A percentile compares a stretch with the other conserved stretches of the same genome.
phyloP scores from a whole-genome alignment of 2,113 vertebrate species.

The Poeciliopsis occidentalis region DNA sequence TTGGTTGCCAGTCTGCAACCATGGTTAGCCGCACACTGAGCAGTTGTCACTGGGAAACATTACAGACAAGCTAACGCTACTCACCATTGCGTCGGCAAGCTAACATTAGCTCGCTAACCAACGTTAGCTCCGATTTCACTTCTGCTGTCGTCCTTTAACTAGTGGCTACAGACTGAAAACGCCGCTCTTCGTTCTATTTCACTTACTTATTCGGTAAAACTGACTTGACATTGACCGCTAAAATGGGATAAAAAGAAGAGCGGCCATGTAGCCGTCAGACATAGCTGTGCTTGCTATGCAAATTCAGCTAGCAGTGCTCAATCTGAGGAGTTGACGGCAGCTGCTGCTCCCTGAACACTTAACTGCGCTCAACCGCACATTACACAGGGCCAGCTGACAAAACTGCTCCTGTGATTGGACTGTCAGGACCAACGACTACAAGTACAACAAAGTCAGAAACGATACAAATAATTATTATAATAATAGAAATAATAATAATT shows the following conservation, averaged over 20 bases:
- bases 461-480: too few relatives aligned
- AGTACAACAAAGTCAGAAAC: not conserved
- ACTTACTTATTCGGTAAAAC: not conserved
- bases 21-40: conserved; percentile 34
- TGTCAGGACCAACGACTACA: not conserved
- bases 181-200: not conserved
- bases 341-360: conserved; percentile 31
- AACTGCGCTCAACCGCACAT: conserved; percentile 54
- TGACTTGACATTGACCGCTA: not conserved
- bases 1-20: not conserved
- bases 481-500: too few relatives aligned
- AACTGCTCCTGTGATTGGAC: not conserved
- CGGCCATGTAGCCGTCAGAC: not conserved
- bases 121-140: conserved; percentile 58
- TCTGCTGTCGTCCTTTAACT: conserved; percentile 23
- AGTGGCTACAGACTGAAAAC: conserved; percentile 9
- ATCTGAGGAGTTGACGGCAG: conserved; percentile 54
- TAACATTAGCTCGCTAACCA: conserved; percentile 70
- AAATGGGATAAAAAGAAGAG: not conserved
- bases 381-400: conserved; percentile 36
- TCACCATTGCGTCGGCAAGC: conserved; percentile 70
- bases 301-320: conserved; percentile 46
- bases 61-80: conserved; percentile 50
- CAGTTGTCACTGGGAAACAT: conserved; percentile 29
- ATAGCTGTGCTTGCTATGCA: conserved; percentile 19